These are phyloP conservation scores for Tachina lurida DNA, from an alignment of 2,888 invertebrate species.

Conservation along the genomic window DNA sequence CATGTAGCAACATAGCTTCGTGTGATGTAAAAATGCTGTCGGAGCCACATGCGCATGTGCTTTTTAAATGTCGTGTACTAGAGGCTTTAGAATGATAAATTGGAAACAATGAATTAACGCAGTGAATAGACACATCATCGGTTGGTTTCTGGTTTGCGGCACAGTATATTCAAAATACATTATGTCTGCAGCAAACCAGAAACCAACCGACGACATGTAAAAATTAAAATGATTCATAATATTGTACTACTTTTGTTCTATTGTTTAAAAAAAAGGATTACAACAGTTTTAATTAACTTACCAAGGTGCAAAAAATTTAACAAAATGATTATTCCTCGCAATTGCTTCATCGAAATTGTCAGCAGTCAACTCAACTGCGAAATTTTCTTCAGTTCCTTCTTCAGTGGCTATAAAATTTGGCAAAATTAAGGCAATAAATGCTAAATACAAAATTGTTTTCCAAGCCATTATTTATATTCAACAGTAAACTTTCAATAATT, in stretches of 20 bases:
- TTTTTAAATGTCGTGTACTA: too few relatives aligned
- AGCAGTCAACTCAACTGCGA: constrained; percentile 83
- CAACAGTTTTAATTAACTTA: constrained; percentile 80
- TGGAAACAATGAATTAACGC: too few relatives aligned
- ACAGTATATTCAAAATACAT: too few relatives aligned
- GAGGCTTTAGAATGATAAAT: too few relatives aligned
- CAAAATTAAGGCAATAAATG: constrained; percentile 50
- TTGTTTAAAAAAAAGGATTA: background rate
- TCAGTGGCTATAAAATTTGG: constrained; percentile 40
- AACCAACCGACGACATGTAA: too few relatives aligned
- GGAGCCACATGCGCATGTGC: too few relatives aligned
- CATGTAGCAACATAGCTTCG: too few relatives aligned
- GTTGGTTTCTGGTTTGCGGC: too few relatives aligned
- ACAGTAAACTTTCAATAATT: background rate
- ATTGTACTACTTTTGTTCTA: background rate
- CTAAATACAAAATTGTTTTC: constrained; percentile 48
- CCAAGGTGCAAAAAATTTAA: constrained; percentile 93
- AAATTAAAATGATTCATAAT: too few relatives aligned
- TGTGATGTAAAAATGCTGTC: too few relatives aligned
- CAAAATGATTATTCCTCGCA: constrained; percentile 88
- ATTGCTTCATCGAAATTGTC: constrained; percentile 86
- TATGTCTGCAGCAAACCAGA: too few relatives aligned
- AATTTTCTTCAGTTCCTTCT: constrained; percentile 75
- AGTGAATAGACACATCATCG: too few relatives aligned
- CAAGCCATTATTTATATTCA: constrained; percentile 49